Evolutionary conservation across 2,888 invertebrate genomes (phyloP), one percentile per base, ranked within the genome.

Genomic region (Bellardia pandia): DNA sequence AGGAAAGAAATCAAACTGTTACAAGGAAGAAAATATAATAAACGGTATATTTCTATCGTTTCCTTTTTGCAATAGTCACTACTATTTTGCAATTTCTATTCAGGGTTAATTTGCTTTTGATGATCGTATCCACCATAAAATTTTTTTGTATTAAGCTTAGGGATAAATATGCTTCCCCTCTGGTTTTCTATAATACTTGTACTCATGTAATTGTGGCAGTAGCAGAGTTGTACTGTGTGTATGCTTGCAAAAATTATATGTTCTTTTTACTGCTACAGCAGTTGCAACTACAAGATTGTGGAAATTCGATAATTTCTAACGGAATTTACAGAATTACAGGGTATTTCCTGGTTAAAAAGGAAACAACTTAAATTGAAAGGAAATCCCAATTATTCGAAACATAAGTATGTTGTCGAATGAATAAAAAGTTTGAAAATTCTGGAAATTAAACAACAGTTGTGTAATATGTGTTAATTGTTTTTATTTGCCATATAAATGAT

Each of bases 251-350:
- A 13, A 33, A 37, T 37, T 48, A 23, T 69, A 42, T 60, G 16
- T 66, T 75, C 30, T 72, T 72, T 72, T 42, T 80, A 53, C 71
- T 45, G 48, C 16, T 53, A 16, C 37, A 58, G 23, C 30, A 69
- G 51, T 71, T 53, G 23, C 40, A 53, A 72, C 88, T 84, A 89
- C 80, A 86, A 80, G 74, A 89, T 90, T 91, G 90, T 90, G 88
- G 89, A 91, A 91, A 92, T 91, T 92, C 91, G 91, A 91, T 91
- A 92, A 92, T 90, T 90, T 91, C 90, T 90, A 90, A 89, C 88
- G 82, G 88, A 79, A 89, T 75, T 85, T 72, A 88, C 64, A 14
- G 77, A 85, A 88, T 91, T 89, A 89, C 90, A 91, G 90, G 90
- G 89, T 91, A 90, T 91, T 91, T 90, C 88, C 90, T 88, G 85